A percentile compares a stretch with the other conserved stretches of the same genome.
phyloP scores from a whole-genome alignment of 2,797 vertebrate species.

The Jordanella pulchra region DNA sequence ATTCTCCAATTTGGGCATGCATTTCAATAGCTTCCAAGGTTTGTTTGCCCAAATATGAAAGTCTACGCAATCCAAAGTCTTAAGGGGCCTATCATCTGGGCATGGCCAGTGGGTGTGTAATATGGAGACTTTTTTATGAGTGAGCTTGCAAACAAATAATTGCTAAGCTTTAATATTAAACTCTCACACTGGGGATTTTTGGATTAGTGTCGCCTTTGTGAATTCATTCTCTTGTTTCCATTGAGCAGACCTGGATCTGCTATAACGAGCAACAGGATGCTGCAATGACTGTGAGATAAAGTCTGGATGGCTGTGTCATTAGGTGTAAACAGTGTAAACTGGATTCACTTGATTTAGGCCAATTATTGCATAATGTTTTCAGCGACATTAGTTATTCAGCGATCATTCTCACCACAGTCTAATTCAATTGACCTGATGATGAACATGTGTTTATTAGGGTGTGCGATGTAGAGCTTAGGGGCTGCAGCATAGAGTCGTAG shows the following conservation, averaged over 20 bases:
- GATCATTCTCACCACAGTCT: slow-evolving; percentile 63
- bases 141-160: slow-evolving; percentile 73
- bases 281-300: slow-evolving; percentile 41
- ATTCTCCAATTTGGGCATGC: slow-evolving; percentile 2
- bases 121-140: slow-evolving; percentile 62
- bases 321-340: slow-evolving; percentile 72
- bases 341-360: slow-evolving; percentile 77
- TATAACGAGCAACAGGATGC: slow-evolving; percentile 69
- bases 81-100: slow-evolving; percentile 35
- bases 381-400: slow-evolving; percentile 48
- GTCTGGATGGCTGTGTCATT: slow-evolving; percentile 53
- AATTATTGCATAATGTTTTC: slow-evolving; percentile 66
- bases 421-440: slow-evolving; percentile 66
- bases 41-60: slow-evolving; percentile 36
- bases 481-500: slow-evolving; percentile 23
- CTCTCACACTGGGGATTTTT: slow-evolving; percentile 61
- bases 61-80: slow-evolving; percentile 34
- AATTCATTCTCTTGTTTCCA: slow-evolving; percentile 47
- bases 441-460: slow-evolving; percentile 49
- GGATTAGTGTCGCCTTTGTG: slow-evolving; percentile 70
- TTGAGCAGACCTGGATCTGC: slow-evolving; percentile 38
- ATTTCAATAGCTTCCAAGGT: slow-evolving; percentile 28
- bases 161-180: slow-evolving; percentile 74
- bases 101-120: slow-evolving; percentile 72
- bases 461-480: slow-evolving; percentile 51